Conservation (phyloP, 2,797 vertebrate genomes). For the Micrastur ruficollis region DNA sequence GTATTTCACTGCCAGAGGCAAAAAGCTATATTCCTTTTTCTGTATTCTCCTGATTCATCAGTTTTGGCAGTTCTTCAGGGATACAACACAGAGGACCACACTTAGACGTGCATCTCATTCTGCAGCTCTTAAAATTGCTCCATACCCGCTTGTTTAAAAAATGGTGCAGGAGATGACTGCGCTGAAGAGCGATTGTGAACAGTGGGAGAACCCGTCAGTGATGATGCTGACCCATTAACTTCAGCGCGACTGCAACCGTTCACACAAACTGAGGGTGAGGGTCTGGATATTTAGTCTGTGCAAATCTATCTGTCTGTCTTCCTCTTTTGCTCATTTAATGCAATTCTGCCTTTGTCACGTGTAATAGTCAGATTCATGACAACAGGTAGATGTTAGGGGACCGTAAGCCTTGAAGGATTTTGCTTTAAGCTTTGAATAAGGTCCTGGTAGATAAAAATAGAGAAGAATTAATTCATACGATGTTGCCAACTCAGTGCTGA, state of each 20-base stretch:
- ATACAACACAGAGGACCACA: too few relatives aligned
- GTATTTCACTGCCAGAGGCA: background rate
- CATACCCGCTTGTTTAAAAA: background rate
- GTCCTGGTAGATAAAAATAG: background rate
- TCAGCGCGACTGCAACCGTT: background rate
- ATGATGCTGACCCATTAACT: too few relatives aligned
- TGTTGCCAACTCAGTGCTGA: background rate
- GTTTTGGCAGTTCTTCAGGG: background rate
- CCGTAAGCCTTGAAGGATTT: background rate
- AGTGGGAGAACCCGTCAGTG: background rate
- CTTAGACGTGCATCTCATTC: background rate
- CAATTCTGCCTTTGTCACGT: background rate
- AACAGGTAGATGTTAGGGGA: background rate
- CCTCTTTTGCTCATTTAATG: background rate
- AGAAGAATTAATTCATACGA: background rate
- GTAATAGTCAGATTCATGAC: background rate
- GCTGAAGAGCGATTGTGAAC: background rate
- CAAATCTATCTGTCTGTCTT: background rate
- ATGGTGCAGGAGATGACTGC: background rate
- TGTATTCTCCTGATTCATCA: background rate
- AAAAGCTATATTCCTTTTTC: background rate
- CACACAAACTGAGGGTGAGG: background rate
- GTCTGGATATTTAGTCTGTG: background rate
- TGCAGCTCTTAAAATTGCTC: background rate
- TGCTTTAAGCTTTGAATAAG: background rate